phyloP scores from a whole-genome alignment of 2,113 vertebrate species.

The Centropus bengalensis region DNA sequence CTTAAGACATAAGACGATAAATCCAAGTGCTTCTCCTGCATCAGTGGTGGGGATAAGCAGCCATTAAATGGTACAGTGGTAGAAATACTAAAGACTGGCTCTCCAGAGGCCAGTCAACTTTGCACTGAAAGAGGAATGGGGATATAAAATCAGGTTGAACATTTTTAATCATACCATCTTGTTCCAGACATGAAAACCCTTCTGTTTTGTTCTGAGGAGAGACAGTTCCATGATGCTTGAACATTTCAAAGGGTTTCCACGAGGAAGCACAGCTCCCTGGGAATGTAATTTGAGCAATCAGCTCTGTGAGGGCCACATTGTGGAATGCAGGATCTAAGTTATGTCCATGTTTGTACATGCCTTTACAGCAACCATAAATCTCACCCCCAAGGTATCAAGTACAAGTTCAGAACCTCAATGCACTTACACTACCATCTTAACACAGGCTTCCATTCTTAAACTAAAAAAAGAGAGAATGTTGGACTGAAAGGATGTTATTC shows the following conservation, averaged over 20 bases:
- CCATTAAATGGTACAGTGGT: not conserved
- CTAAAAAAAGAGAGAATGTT: not conserved
- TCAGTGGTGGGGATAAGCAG: not conserved
- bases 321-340: not conserved
- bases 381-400: not conserved
- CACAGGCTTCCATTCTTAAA: not conserved
- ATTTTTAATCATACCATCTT: not conserved
- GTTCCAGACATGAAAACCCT: not conserved
- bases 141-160: not conserved
- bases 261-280: not conserved
- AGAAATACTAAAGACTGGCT: not conserved
- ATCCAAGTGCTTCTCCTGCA: not conserved
- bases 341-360: constrained; percentile 10
- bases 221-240: not conserved
- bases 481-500: not conserved
- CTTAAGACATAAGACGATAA: not conserved
- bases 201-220: not conserved
- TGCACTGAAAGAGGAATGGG: not conserved
- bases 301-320: not conserved
- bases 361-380: not conserved
- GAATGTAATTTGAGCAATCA: not conserved
- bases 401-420: not conserved
- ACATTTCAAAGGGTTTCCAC: not conserved
- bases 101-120: not conserved
- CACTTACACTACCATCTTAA: not conserved